A percentile compares a stretch with the other conserved stretches of the same genome.
phyloP scores from a whole-genome alignment of 2,113 vertebrate species.

The Pterocles orientalis region DNA sequence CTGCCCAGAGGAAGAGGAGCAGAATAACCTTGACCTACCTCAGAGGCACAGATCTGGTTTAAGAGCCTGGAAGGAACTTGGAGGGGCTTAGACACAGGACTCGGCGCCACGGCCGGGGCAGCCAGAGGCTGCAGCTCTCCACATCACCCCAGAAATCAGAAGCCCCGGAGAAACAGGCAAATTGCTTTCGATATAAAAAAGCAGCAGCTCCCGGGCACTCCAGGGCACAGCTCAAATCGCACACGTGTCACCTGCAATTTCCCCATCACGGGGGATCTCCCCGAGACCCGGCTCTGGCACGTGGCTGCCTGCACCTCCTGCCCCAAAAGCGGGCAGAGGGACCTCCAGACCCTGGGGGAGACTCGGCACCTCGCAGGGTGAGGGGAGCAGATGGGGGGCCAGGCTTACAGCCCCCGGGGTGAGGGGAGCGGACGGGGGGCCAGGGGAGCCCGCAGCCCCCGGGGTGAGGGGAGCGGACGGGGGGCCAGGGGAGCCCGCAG shows the following conservation, averaged over 20 bases:
- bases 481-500: neutral
- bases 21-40: constrained; percentile 44
- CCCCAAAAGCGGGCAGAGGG: neutral
- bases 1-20: neutral
- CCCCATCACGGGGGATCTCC: neutral
- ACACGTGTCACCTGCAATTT: constrained; percentile 16
- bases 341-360: neutral
- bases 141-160: neutral
- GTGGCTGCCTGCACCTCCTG: accelerated
- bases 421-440: neutral
- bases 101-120: neutral
- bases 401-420: neutral
- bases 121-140: neutral
- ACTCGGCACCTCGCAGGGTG: neutral
- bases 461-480: neutral
- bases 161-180: neutral
- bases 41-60: neutral
- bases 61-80: neutral
- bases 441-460: neutral
- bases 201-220: neutral
- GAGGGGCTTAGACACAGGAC: neutral
- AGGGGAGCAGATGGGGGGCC: neutral
- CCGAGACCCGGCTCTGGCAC: neutral
- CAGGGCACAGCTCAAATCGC: neutral
- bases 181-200: neutral